phyloP scores from a whole-genome alignment of 2,888 invertebrate genomes.

The Oxytorus armatus region DNA sequence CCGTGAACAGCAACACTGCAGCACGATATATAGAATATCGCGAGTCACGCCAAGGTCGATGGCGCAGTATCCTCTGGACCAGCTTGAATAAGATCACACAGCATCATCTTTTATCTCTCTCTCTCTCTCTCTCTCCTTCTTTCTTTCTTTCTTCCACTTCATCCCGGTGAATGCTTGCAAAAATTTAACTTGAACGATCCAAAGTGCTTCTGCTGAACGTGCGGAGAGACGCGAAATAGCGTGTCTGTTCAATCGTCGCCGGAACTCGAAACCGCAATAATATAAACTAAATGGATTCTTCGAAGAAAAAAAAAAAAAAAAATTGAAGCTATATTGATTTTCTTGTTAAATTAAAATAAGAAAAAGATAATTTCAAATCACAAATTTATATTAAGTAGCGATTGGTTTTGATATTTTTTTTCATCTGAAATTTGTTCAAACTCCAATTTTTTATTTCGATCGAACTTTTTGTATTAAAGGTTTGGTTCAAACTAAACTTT shows the following conservation, averaged over 20 bases:
- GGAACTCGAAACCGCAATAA: conserved; percentile 54
- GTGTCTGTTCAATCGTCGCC: conserved; percentile 44
- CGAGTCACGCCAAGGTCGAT: conserved; percentile 69
- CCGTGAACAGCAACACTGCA: conserved; percentile 45
- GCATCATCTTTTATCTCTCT: conserved; percentile 48
- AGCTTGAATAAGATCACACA: conserved; percentile 60
- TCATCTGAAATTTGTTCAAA: too few species aligned
- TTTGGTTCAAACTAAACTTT: too few species aligned
- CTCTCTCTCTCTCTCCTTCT: conserved; percentile 28
- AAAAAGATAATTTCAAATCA: background rate
- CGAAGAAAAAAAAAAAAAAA: conserved; percentile 29
- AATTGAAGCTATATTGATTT: background rate
- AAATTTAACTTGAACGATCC: conserved; percentile 55
- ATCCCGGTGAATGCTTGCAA: conserved; percentile 36
- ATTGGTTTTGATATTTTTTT: too few species aligned
- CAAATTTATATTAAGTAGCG: background rate
- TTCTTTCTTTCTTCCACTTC: conserved; percentile 46
- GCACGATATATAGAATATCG: conserved; percentile 60
- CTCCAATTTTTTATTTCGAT: too few species aligned
- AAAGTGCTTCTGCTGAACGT: conserved; percentile 49
- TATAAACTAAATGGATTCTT: conserved; percentile 39
- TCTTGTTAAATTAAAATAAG: background rate
- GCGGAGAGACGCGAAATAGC: conserved; percentile 21
- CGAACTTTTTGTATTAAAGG: too few species aligned
- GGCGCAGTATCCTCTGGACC: conserved; percentile 59